phyloP scores from a whole-genome alignment of 2,888 invertebrate genomes.

The Drosophila koepferae region DNA sequence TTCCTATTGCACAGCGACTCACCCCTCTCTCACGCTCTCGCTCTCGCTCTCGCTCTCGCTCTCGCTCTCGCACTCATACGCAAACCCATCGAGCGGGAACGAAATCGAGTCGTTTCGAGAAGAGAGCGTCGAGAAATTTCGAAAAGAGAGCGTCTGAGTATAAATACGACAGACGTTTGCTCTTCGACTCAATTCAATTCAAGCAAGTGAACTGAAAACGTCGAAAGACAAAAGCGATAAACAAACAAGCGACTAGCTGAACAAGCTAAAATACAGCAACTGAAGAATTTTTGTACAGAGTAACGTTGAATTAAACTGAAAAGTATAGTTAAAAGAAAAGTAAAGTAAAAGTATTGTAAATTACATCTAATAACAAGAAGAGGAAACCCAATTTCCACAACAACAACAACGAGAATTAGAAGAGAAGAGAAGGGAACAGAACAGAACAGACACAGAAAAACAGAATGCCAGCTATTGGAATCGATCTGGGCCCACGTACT shows the following conservation, averaged over 20 bases:
- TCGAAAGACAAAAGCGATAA: slow-evolving; percentile 30
- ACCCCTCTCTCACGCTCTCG: no score
- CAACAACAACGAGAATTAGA: neutral
- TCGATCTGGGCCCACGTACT: slow-evolving; percentile 87
- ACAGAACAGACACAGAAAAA: no score
- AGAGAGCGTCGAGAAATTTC: no score
- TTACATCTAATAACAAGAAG: neutral
- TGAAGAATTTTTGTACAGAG: slow-evolving; percentile 5
- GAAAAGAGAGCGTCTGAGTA: slow-evolving; percentile 30
- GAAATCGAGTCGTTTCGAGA: slow-evolving; percentile 37
- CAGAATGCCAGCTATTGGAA: slow-evolving; percentile 88
- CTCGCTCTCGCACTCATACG: neutral
- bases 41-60: neutral
- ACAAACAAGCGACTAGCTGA: slow-evolving; percentile 54
- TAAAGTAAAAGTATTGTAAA: neutral
- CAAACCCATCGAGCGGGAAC: slow-evolving; percentile 7
- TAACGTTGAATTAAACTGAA: neutral
- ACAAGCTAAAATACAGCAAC: slow-evolving; percentile 38
- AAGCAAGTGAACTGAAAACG: slow-evolving; percentile 62
- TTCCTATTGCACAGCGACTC: neutral
- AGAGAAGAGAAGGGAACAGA: neutral
- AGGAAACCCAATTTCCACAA: neutral
- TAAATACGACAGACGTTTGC: slow-evolving; percentile 58
- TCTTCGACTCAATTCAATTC: slow-evolving; percentile 54
- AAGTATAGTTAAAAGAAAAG: neutral